Base-by-base conservation (phyloP, 2,113 vertebrate species). In the Suricata suricatta region DNA sequence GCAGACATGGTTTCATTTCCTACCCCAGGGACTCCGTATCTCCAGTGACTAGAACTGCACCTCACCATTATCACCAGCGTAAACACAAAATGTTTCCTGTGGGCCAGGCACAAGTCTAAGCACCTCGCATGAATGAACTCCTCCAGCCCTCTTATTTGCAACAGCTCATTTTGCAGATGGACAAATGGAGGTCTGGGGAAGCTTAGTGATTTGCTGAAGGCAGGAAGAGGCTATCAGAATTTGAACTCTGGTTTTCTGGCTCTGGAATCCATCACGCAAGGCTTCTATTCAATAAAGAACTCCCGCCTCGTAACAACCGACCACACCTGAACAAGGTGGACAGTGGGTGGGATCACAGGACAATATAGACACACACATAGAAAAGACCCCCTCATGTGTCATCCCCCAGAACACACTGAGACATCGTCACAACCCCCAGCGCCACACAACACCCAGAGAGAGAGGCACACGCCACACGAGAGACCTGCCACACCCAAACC, bases 401-500 rank as follows among this genome's bases (percentile, higher is more conserved):
- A 38, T 35, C 27, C 31, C 4, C 15, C 35, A 79, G 80, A 57
- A 38, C n/a, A 35, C 2, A 89, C 31, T 90, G 69, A 77, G 19
- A 80, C 69, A 63, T 57, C 4, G 0, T 38, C 64, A 84, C 63
- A 38, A 44, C 54, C 60, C 63, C 29, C 69, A 81, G 21, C 41
- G 90, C 83, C 16, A 57, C 90, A 64, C 52, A 86, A 69, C 50
- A 83, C 17, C 76, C 69, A 41, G 33, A 54, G 33, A 85, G n/a
- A 76, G 72, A 76, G 38, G 11, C 82, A 86, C 44, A 64, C 25
- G 86, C 60, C 60, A 60, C 82, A 81, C 63, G 71, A n/a, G 10
- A 92, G 19, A 74, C 25, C 57, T 47, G 63, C 63, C 95, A 97
- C 95, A 91, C 88, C 81, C 90, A 96, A 66, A 84, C 57, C 72